A percentile compares a stretch with the other conserved stretches of the same genome.
phyloP scores from a whole-genome alignment of 2,113 vertebrate species.

The Phalacrocorax aristotelis region DNA sequence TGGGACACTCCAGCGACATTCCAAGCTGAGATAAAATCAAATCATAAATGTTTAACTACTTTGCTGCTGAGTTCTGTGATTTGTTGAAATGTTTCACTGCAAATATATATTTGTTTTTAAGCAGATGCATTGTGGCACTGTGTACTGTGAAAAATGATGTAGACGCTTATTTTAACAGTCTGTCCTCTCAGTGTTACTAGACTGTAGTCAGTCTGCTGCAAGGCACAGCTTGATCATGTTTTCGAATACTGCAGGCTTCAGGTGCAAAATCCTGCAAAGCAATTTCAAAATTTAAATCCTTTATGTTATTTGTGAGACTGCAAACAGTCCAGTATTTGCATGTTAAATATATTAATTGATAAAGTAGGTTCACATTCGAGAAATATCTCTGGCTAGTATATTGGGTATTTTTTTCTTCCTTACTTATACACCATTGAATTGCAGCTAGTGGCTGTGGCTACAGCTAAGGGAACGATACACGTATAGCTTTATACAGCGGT shows the following conservation, averaged over 20 bases:
- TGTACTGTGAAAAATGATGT: constrained; percentile 52
- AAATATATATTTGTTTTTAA: constrained; percentile 67
- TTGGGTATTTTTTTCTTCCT: constrained; percentile 9
- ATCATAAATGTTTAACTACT: constrained; percentile 91
- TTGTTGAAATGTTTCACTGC: constrained; percentile 76
- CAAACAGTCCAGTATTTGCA: constrained; percentile 44
- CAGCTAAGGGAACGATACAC: background rate
- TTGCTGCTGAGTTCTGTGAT: constrained; percentile 81
- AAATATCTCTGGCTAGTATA: background rate
- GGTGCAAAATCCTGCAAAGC: constrained; percentile 58
- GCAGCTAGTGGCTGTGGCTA: constrained; percentile 5
- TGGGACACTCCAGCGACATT: constrained; percentile 86
- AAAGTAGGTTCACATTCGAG: background rate
- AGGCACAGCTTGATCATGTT: background rate
- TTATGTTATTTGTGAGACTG: constrained; percentile 54
- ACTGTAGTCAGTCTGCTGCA: background rate
- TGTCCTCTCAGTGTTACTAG: background rate
- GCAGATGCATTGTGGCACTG: constrained; percentile 60
- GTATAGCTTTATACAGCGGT: background rate
- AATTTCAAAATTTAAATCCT: constrained; percentile 57
- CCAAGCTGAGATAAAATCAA: constrained; percentile 84
- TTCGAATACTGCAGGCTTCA: constrained; percentile 41
- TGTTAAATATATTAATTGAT: constrained; percentile 49
- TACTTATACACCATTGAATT: background rate
- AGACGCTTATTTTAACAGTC: constrained; percentile 54